Evolutionary conservation across 1,140 invertebrate species (phyloP).

Genomic region (Coenobita brevimanus): DNA sequence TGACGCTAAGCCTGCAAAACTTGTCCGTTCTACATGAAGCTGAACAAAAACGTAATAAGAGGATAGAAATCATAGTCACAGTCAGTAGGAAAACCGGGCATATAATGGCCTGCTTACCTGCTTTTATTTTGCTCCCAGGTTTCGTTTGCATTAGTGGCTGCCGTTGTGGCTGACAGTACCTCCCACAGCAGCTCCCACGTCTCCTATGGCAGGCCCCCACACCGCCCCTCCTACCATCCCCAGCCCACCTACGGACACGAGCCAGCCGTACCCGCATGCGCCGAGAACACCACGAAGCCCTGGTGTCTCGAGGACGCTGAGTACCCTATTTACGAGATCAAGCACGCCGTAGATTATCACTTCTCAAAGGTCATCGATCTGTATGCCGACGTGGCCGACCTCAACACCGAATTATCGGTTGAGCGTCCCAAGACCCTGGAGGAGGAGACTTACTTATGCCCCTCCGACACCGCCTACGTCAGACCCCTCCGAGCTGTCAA

Average conservation of each 20-base stretch:
- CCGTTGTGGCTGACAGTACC: not conserved
- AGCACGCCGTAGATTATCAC: slow-evolving; percentile 32
- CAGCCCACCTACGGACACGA: slow-evolving; percentile 5
- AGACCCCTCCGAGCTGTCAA: slow-evolving; percentile 49
- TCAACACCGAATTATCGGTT: slow-evolving; percentile 31
- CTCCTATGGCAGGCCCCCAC: not conserved
- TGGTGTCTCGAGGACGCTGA: slow-evolving; percentile 70
- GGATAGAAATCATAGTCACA: no score
- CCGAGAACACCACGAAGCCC: slow-evolving; percentile 70
- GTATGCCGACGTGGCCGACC: slow-evolving; percentile 42
- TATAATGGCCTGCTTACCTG: no score
- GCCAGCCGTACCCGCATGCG: slow-evolving; percentile 58
- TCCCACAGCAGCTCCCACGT: not conserved
- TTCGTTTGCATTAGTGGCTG: slow-evolving; percentile 12
- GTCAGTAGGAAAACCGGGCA: no score
- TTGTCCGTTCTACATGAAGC: no score
- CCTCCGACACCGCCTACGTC: slow-evolving; percentile 33
- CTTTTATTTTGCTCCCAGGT: not conserved
- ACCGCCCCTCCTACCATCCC: not conserved
- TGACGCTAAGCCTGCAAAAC: no score
- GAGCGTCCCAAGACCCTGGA: slow-evolving; percentile 37
- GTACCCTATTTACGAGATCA: slow-evolving; percentile 68
- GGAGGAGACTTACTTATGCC: slow-evolving; percentile 41
- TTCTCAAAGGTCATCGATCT: slow-evolving; percentile 44
- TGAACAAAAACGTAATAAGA: no score